phyloP scores from a whole-genome alignment of 2,113 vertebrate species.

The Laticauda laticaudata region DNA sequence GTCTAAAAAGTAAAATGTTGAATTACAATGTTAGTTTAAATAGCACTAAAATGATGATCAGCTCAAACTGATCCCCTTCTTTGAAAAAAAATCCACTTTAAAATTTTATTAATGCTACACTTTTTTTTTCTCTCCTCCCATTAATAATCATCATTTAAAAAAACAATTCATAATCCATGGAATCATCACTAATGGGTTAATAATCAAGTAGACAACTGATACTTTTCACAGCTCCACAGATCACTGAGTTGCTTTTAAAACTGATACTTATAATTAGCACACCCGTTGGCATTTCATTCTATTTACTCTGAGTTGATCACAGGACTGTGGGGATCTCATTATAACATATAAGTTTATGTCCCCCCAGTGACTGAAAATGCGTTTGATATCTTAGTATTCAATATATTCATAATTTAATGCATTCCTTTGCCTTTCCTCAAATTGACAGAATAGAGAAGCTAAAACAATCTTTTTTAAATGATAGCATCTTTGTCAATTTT shows the following conservation, averaged over 20 bases:
- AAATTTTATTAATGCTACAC: constrained; percentile 53
- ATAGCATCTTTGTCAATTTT: constrained; percentile 54
- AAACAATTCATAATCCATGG: constrained; percentile 14
- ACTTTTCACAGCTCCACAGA: constrained; percentile 47
- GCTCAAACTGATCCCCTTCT: constrained; percentile 17
- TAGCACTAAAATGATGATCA: constrained; percentile 60
- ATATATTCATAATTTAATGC: constrained; percentile 53
- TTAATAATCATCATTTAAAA: constrained; percentile 28
- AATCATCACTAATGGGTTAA: constrained; percentile 43
- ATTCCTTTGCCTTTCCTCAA: constrained; percentile 47
- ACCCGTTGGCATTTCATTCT: constrained; percentile 58
- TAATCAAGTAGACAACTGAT: constrained; percentile 42
- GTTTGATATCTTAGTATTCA: constrained; percentile 63
- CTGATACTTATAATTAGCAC: constrained; percentile 64
- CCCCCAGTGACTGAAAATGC: constrained; percentile 50
- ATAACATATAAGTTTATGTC: constrained; percentile 53
- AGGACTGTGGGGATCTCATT: constrained; percentile 65
- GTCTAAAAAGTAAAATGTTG: constrained; percentile 77
- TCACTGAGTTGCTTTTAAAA: constrained; percentile 59
- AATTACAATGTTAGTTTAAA: constrained; percentile 73
- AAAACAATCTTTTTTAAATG: constrained; percentile 50
- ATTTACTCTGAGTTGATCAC: constrained; percentile 62
- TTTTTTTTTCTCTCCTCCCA: constrained; percentile 23
- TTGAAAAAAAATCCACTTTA: constrained; percentile 38
- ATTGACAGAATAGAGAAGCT: constrained; percentile 45